A percentile compares a stretch with the other conserved stretches of the same genome.
Evolutionary conservation across 2,797 vertebrate species (phyloP).

Genomic region (Dendrocincla fuliginosa): DNA sequence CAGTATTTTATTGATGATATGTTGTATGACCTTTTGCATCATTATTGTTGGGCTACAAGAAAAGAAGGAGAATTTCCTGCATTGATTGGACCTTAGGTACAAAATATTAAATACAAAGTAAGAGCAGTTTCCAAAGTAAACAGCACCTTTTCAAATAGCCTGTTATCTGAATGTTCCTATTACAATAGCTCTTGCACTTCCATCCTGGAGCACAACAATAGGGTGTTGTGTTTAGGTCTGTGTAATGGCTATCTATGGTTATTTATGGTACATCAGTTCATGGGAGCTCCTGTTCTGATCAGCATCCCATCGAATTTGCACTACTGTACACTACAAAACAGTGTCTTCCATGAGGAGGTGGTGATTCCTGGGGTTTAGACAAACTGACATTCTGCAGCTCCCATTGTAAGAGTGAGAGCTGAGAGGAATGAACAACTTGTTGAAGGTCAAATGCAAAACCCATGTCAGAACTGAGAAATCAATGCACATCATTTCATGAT

Average conservation of each 20-base stretch:
- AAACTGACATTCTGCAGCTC: neutral
- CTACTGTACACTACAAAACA: neutral
- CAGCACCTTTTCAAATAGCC: neutral
- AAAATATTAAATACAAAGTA: slow-evolving; percentile 15
- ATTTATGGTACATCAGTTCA: neutral
- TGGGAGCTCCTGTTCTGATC: neutral
- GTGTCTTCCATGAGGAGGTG: neutral
- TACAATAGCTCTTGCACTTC: neutral
- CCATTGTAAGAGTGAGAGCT: neutral
- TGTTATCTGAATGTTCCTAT: neutral
- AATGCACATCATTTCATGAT: neutral
- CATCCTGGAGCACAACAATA: neutral
- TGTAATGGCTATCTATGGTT: neutral
- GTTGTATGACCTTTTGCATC: slow-evolving; percentile 43
- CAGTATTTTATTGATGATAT: slow-evolving; percentile 32
- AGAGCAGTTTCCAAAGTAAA: slow-evolving; percentile 8
- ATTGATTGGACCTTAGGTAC: neutral
- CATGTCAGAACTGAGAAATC: neutral
- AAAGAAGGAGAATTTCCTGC: slow-evolving; percentile 3
- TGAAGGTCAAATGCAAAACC: slow-evolving; percentile 42
- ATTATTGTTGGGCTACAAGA: neutral
- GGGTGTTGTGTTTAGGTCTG: neutral
- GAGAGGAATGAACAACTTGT: neutral
- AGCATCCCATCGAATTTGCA: neutral
- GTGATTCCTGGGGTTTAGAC: neutral